Percentiles rank a stretch among this genome's conserved stretches.
phyloP scores from a whole-genome alignment of 1,140 invertebrate species.

The Pygmarrhopalites habei region DNA sequence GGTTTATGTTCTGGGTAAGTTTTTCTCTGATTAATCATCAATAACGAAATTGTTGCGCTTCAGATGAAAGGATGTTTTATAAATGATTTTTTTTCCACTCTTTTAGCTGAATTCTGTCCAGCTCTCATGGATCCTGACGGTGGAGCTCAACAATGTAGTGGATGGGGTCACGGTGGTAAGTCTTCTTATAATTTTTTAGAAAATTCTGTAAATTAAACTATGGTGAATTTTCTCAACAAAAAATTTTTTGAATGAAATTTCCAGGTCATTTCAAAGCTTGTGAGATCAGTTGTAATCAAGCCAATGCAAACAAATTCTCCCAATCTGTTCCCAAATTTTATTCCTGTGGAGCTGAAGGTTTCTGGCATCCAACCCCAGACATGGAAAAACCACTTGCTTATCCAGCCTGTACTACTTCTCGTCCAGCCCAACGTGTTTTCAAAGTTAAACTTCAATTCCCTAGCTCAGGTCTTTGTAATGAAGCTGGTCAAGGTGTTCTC shows the following conservation, averaged over 20 bases:
- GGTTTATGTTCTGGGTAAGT: constrained; percentile 80
- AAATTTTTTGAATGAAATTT: constrained; percentile 42
- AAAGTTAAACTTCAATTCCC: constrained; percentile 88
- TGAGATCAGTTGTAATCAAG: constrained; percentile 72
- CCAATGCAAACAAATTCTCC: constrained; percentile 72
- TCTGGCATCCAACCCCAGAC: constrained; percentile 81
- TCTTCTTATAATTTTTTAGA: no score
- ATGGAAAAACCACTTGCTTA: constrained; percentile 72
- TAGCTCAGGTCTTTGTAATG: constrained; percentile 84
- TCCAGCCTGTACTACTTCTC: constrained; percentile 78
- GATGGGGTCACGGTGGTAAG: constrained; percentile 76
- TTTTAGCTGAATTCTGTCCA: constrained; percentile 80
- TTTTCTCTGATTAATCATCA: neutral
- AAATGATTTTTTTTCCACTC: no score
- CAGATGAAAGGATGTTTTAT: no score
- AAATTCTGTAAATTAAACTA: neutral
- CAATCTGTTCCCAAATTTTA: constrained; percentile 88
- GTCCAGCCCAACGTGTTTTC: constrained; percentile 82
- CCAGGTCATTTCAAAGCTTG: constrained; percentile 79
- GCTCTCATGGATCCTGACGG: constrained; percentile 76
- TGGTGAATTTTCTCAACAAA: neutral
- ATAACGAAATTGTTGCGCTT: neutral
- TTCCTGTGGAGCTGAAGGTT: constrained; percentile 91
- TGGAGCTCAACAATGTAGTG: constrained; percentile 81
- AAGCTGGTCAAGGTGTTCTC: constrained; percentile 83